A percentile compares a stretch with the other conserved stretches of the same genome.
phyloP scores from a whole-genome alignment of 2,113 vertebrate genomes.

The Albula glossodonta region DNA sequence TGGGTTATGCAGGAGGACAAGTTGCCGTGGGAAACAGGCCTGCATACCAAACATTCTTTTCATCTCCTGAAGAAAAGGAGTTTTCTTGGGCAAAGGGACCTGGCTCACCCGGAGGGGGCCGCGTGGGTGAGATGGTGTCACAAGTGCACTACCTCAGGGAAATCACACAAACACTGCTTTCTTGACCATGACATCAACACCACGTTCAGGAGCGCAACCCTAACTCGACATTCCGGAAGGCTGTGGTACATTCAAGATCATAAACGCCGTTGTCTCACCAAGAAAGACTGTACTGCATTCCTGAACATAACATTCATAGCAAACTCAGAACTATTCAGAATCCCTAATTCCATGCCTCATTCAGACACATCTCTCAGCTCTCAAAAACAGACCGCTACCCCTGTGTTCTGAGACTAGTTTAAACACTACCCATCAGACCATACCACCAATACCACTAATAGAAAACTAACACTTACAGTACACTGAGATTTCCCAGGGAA shows the following conservation, averaged over 20 bases:
- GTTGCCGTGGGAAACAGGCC: slow-evolving; percentile 25
- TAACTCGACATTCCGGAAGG: not conserved
- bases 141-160: not conserved
- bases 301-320: not conserved
- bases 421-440: not conserved
- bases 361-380: no score
- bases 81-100: not conserved
- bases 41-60: slow-evolving; percentile 12
- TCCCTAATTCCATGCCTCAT: no score
- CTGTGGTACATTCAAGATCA: not conserved
- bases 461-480: not conserved
- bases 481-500: not conserved
- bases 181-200: not conserved
- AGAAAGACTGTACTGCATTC: not conserved
- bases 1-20: slow-evolving; percentile 23
- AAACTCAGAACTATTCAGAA: not conserved
- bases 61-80: not conserved
- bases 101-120: not conserved
- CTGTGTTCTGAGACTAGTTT: no score
- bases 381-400: no score
- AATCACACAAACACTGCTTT: not conserved
- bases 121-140: not conserved
- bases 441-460: not conserved
- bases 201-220: not conserved
- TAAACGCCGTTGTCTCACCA: no score